Evolutionary conservation across 2,797 vertebrate genomes (phyloP), one percentile per base, ranked within the genome.

Genomic region (Bradypodion pumilum): DNA sequence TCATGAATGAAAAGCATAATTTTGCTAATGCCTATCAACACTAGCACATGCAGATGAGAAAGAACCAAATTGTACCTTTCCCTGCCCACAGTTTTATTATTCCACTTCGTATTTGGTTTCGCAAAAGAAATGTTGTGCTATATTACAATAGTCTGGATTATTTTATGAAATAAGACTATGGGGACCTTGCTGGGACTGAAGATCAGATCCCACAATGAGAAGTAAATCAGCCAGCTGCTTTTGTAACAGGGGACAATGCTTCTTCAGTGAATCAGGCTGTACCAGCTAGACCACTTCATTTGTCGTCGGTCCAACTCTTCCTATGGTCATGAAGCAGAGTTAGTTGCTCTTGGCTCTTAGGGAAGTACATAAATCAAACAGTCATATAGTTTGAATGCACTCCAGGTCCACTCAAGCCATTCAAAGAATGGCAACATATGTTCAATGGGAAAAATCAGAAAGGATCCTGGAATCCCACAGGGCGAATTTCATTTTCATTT

Each of bases 181-280:
- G n/a, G n/a, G 62, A 25, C 19, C 76, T 69, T 35, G 32, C 7
- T 13, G 25, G 74, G 46, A 21, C n/a, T 35, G 16, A 77, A 60
- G n/a, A 70, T 72, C 37, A 84, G 73, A 32, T 5, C 46, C 9
- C 66, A 68, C 37, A 56, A n/a, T 32, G 19, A 62, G 12, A 16
- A 80, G 46, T 56, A 74, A 59, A 42, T 19, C 27, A 79, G 74
- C 44, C 25, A 52, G 0, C 0, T 3, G 32, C 21, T 8, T 0
- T 0, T 66, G 35, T 85, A 74, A 79, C 66, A 46, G 21, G 86
- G 78, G 83, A 90, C 80, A 85, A 1, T 3, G 73, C 72, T 2
- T 81, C 89, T 88, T 85, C 81, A 21, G 90, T 4, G 9, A 1
- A 89, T 91, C 92, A 79, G 90, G 90, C 89, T 91, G 83, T 25